Conservation (phyloP, 2,113 vertebrate species). For the Tapirus terrestris region DNA sequence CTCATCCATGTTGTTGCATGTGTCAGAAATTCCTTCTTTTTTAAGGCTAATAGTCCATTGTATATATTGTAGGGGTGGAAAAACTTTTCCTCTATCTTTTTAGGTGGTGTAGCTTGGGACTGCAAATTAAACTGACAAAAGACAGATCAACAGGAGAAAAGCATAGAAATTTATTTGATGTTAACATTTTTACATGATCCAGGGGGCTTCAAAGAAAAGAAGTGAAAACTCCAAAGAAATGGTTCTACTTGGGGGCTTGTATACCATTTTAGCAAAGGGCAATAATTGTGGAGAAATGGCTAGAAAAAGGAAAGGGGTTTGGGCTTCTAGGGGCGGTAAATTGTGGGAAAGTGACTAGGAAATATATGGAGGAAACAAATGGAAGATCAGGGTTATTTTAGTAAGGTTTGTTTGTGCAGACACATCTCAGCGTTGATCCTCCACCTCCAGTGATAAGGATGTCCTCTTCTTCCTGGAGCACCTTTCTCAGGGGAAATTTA, state of each 20-base stretch:
- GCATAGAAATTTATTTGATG: conserved; percentile 1
- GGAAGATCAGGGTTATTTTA: background rate
- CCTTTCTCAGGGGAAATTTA: background rate
- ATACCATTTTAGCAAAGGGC: background rate
- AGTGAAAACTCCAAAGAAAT: background rate
- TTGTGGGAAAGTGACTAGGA: background rate
- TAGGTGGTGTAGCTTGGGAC: background rate
- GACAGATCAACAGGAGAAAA: background rate
- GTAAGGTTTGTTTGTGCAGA: background rate
- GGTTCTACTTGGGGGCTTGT: background rate
- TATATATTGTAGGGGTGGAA: background rate
- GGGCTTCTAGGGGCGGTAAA: background rate
- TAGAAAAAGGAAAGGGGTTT: background rate
- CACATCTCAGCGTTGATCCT: background rate
- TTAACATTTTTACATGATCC: background rate
- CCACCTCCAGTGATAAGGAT: background rate
- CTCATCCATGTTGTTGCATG: background rate
- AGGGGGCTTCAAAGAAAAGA: background rate
- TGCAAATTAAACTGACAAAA: conserved; percentile 22
- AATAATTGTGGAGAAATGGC: background rate
- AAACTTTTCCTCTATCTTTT: background rate
- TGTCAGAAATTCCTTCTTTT: background rate
- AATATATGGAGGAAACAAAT: background rate
- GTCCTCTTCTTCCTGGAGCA: background rate
- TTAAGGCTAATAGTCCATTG: conserved; percentile 3